phyloP scores from a whole-genome alignment of 2,797 vertebrate species.

The Knipowitschia caucasica region DNA sequence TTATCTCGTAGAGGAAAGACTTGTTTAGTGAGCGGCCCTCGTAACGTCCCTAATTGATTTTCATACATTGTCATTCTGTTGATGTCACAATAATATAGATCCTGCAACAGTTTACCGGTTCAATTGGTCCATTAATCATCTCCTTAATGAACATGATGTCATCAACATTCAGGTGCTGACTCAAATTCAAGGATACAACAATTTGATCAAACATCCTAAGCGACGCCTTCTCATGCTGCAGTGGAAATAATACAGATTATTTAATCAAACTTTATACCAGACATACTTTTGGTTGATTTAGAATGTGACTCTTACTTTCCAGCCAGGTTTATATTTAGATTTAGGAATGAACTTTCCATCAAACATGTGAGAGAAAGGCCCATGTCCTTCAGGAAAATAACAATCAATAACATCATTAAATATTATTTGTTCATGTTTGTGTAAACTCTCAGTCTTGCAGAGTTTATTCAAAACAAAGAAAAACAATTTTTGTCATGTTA shows the following conservation, averaged over 20 bases:
- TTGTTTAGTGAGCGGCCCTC: constrained; percentile 74
- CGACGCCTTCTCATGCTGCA: not conserved
- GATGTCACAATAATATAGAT: not conserved
- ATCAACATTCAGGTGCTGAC: constrained; percentile 46
- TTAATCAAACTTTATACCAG: not conserved
- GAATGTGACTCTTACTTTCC: not conserved
- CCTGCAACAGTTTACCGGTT: not conserved
- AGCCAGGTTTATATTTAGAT: not conserved
- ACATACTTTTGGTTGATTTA: not conserved
- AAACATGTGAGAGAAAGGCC: not conserved
- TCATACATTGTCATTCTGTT: not conserved
- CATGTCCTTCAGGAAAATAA: not conserved
- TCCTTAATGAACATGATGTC: constrained; percentile 87
- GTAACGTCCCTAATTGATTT: constrained; percentile 73
- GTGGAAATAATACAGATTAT: not conserved
- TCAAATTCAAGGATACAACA: constrained; percentile 45
- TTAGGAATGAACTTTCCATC: constrained; percentile 1
- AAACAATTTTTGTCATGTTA: too few species aligned
- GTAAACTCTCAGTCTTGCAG: too few species aligned
- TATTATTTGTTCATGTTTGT: too few species aligned
- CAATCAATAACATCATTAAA: not conserved
- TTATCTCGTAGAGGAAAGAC: constrained; percentile 69
- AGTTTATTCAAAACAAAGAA: too few species aligned
- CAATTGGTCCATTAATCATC: constrained; percentile 74
- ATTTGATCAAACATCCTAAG: constrained; percentile 64